A percentile compares a stretch with the other conserved stretches of the same genome.
Evolutionary conservation across 2,888 invertebrate species (phyloP).

Genomic region (Dasypogon diadema): DNA sequence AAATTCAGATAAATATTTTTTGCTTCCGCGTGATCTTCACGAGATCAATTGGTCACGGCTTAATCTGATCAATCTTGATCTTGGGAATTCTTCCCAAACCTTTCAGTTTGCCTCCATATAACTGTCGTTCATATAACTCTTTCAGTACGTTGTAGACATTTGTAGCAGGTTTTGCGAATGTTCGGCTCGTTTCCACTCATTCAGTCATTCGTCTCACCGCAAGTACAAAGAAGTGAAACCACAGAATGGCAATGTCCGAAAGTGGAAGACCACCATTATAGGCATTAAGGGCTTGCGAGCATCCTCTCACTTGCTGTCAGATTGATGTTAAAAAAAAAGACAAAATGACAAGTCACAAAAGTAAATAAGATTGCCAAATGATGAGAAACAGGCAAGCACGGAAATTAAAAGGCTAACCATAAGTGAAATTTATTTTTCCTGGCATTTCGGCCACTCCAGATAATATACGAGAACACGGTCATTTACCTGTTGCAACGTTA

Average conservation of each 20-base stretch:
- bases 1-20: not conserved
- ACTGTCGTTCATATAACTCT: not conserved
- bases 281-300: not conserved
- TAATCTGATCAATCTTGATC: not conserved
- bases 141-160: not conserved
- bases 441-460: not conserved
- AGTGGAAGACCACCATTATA: not conserved
- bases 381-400: constrained; percentile 5
- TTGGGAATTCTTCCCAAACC: not conserved
- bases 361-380: constrained; percentile 26
- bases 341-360: constrained; percentile 14
- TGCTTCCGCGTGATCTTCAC: not conserved
- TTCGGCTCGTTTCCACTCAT: not conserved
- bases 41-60: not conserved
- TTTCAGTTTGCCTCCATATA: not conserved
- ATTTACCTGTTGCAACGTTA: constrained; percentile 14
- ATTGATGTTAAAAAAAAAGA: not conserved
- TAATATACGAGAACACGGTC: constrained; percentile 20
- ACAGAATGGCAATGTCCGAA: not conserved
- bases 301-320: constrained; percentile 26
- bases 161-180: not conserved
- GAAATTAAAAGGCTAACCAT: constrained; percentile 18
- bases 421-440: not conserved
- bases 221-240: constrained; percentile 10
- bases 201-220: not conserved